Percentiles rank a stretch among this genome's conserved stretches.
phyloP scores from a whole-genome alignment of 2,888 invertebrate genomes.

The Phania funesta region DNA sequence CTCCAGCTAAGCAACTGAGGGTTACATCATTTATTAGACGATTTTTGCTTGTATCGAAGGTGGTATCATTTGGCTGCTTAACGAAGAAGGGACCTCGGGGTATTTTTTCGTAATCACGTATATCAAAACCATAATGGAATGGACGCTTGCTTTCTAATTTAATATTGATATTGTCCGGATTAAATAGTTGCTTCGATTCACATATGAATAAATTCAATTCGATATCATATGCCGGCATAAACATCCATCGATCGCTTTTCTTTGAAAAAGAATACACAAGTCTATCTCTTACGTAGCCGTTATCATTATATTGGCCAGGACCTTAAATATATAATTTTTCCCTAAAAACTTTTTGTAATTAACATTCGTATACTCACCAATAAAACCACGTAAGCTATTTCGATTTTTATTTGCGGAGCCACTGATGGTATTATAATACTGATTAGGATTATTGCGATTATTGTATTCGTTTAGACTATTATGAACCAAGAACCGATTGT shows the following conservation, averaged over 20 bases:
- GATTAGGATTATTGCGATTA: constrained; percentile 73
- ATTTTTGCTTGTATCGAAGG: constrained; percentile 89
- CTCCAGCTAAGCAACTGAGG: constrained; percentile 90
- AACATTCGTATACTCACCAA: constrained; percentile 69
- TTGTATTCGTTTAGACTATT: constrained; percentile 70
- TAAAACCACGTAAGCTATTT: constrained; percentile 74
- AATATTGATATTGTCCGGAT: constrained; percentile 85
- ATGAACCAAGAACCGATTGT: constrained; percentile 78
- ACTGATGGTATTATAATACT: constrained; percentile 72
- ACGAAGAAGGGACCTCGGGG: constrained; percentile 94
- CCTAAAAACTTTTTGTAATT: not conserved
- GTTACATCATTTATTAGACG: constrained; percentile 87
- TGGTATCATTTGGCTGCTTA: constrained; percentile 90
- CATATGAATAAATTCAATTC: constrained; percentile 92
- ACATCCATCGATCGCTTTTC: constrained; percentile 89
- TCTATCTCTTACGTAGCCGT: constrained; percentile 84
- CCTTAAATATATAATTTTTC: constrained; percentile 63
- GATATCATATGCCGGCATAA: constrained; percentile 89
- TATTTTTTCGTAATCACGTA: constrained; percentile 89
- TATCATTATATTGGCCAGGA: constrained; percentile 72
- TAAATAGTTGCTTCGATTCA: constrained; percentile 82
- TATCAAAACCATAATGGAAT: constrained; percentile 92
- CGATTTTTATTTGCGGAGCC: constrained; percentile 74
- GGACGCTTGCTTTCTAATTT: constrained; percentile 89
- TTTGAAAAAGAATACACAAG: constrained; percentile 89